These are phyloP conservation scores for Drosophila diplacantha DNA, from an alignment of 2,888 invertebrate species.

Conservation along the genomic window DNA sequence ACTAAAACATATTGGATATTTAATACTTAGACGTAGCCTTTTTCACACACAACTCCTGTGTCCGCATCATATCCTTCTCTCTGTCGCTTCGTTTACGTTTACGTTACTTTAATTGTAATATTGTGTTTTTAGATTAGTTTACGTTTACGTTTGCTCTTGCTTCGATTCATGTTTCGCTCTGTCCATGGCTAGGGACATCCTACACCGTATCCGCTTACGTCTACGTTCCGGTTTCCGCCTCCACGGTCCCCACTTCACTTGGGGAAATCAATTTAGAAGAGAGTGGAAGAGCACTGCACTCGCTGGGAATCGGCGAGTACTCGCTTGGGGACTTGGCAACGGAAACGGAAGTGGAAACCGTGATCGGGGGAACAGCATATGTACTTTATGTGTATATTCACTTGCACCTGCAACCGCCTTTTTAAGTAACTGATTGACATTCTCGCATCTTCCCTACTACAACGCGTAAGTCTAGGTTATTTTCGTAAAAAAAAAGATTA, in stretches of 20 bases:
- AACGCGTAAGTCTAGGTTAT: conserved; percentile 14
- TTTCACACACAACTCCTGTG: conserved; percentile 33
- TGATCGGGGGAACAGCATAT: conserved; percentile 1
- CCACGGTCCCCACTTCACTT: neutral
- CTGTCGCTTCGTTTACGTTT: conserved; percentile 6
- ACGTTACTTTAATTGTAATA: conserved; percentile 7
- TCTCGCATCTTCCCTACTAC: conserved; percentile 2
- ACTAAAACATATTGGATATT: conserved; percentile 67
- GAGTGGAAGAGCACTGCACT: neutral
- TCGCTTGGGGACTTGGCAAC: neutral
- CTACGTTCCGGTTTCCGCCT: conserved; percentile 1
- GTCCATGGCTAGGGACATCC: conserved; percentile 17
- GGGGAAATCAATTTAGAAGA: neutral
- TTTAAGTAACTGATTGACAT: conserved; percentile 33
- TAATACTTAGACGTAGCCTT: conserved; percentile 69
- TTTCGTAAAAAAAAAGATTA: conserved; percentile 16
- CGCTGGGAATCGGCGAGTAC: neutral
- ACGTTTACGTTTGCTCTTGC: conserved; percentile 10
- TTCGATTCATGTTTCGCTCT: conserved; percentile 33
- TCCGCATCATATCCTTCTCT: conserved; percentile 7
- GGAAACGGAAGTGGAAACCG: conserved; percentile 11
- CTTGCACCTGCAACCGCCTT: conserved; percentile 11
- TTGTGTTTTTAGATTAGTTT: conserved; percentile 16
- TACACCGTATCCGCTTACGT: conserved; percentile 2
- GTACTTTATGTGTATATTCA: neutral